Conservation (phyloP, 2,888 invertebrate species). For the Sarcophaga caerulescens region DNA sequence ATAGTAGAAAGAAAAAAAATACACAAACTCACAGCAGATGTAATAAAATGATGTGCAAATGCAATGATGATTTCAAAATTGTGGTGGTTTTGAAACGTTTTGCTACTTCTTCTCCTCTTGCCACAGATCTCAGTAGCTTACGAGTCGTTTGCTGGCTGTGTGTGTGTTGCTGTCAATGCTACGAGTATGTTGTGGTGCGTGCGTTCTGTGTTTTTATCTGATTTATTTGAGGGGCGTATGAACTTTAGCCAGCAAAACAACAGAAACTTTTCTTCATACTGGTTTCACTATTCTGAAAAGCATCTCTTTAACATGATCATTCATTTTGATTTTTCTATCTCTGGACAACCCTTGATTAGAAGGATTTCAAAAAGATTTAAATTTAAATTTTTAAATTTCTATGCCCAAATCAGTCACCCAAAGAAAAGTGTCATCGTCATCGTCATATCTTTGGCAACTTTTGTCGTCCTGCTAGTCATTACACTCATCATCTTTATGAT, state of each 20-base stretch:
- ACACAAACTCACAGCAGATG: conserved; percentile 59
- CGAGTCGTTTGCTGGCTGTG: not conserved
- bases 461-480: conserved; percentile 31
- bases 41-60: conserved; percentile 51
- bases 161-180: not conserved
- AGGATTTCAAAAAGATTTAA: conserved; percentile 30
- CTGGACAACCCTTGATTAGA: conserved; percentile 61
- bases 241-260: conserved; percentile 57
- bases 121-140: not conserved
- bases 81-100: conserved; percentile 30
- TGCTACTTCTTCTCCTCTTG: not conserved
- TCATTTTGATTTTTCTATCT: conserved; percentile 17
- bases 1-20: conserved; percentile 16
- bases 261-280: conserved; percentile 51
- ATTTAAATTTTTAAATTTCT: conserved; percentile 8
- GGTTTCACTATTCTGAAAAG: conserved; percentile 57
- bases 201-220: conserved; percentile 69
- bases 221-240: conserved; percentile 73
- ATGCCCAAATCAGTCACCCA: conserved; percentile 57
- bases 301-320: conserved; percentile 49
- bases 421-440: conserved; percentile 38
- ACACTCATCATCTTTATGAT: conserved; percentile 55
- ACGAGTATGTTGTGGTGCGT: conserved; percentile 57
- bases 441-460: not conserved
- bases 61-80: conserved; percentile 44